phyloP scores from a whole-genome alignment of 2,113 vertebrate species.

The Nibea albiflora region DNA sequence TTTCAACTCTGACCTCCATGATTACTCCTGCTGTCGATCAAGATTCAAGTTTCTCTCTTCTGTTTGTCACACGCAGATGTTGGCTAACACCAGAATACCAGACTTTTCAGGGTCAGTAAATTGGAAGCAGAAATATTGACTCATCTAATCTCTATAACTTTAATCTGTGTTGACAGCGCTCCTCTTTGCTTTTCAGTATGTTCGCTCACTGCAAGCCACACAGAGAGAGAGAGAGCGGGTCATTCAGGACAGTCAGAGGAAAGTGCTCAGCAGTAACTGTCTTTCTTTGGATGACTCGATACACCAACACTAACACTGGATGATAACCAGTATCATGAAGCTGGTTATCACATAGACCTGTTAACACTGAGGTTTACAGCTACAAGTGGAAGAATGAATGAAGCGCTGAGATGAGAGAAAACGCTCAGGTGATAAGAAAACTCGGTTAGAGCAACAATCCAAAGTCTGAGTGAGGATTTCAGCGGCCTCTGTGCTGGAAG shows the following conservation, averaged over 20 bases:
- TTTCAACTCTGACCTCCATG: conserved; percentile 49
- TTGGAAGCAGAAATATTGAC: conserved; percentile 40
- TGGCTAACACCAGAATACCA: conserved; percentile 15
- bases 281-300: no score
- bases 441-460: no score
- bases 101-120: conserved; percentile 35
- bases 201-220: conserved; percentile 2
- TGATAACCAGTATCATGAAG: no score
- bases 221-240: not conserved
- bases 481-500: no score
- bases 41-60: conserved; percentile 18
- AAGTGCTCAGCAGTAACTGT: not conserved
- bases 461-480: no score
- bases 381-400: no score
- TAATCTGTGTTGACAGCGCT: not conserved
- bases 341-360: no score
- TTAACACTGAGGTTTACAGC: no score
- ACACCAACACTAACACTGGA: no score
- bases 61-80: conserved; percentile 24
- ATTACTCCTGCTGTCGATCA: conserved; percentile 30
- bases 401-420: no score
- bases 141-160: not conserved
- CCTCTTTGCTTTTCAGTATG: not conserved
- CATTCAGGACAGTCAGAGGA: not conserved
- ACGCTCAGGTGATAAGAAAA: no score